These are phyloP conservation scores for Leptopterna dolabrata DNA, from an alignment of 2,888 invertebrate genomes.

Conservation along the genomic window DNA sequence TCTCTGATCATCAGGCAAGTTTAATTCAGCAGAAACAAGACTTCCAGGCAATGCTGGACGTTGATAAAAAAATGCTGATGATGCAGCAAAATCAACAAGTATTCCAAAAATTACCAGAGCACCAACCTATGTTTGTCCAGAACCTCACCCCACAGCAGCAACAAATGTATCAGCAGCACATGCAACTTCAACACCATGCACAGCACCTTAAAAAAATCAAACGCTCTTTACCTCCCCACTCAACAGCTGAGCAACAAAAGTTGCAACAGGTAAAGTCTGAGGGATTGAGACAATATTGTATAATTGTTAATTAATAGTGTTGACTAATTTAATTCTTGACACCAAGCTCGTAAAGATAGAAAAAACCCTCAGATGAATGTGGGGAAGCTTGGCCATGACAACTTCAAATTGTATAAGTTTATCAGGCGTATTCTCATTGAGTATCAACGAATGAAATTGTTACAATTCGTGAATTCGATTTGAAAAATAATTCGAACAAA, in stretches of 20 bases:
- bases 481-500: no score
- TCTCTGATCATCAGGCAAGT: slow-evolving; percentile 59
- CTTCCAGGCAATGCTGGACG: slow-evolving; percentile 59
- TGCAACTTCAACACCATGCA: slow-evolving; percentile 68
- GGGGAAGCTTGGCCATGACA: no score
- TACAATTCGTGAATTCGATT: no score
- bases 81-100: slow-evolving; percentile 70
- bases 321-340: not conserved
- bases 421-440: no score
- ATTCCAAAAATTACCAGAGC: slow-evolving; percentile 70
- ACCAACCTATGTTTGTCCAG: slow-evolving; percentile 66
- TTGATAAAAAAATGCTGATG: slow-evolving; percentile 66
- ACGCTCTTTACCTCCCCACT: slow-evolving; percentile 64
- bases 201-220: slow-evolving; percentile 68
- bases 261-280: slow-evolving; percentile 55
- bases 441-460: no score
- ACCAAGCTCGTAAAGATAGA: not conserved
- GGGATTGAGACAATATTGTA: slow-evolving; percentile 2
- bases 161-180: slow-evolving; percentile 68
- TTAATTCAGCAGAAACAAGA: slow-evolving; percentile 60
- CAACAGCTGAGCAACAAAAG: slow-evolving; percentile 57
- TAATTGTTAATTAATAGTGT: not conserved
- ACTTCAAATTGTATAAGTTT: no score
- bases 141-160: slow-evolving; percentile 73
- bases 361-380: not conserved